phyloP scores from a whole-genome alignment of 2,113 vertebrate species.

The Amblyopsis rosae region DNA sequence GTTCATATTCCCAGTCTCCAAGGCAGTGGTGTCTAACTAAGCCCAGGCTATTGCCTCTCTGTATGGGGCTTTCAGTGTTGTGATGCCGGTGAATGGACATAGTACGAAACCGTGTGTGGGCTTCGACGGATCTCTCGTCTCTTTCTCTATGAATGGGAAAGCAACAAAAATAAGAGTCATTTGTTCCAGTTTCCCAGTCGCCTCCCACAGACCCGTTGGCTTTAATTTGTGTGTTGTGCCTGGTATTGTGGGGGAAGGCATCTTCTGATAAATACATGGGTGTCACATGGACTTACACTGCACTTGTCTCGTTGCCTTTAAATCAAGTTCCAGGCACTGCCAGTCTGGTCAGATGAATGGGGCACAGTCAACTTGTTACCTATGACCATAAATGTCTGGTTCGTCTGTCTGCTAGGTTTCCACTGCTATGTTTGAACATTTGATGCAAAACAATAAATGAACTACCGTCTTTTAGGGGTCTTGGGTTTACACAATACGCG shows the following conservation, averaged over 20 bases:
- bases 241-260: conserved; percentile 27
- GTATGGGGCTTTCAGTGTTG: conserved; percentile 34
- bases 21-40: conserved; percentile 8
- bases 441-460: too few species aligned
- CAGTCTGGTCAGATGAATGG: conserved; percentile 24
- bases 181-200: conserved; percentile 26
- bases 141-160: conserved; percentile 47
- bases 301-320: conserved; percentile 37
- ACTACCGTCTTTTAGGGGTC: too few species aligned
- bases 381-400: conserved; percentile 13
- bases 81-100: conserved; percentile 21
- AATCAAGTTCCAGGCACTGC: conserved; percentile 19
- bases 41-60: conserved; percentile 15
- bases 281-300: conserved; percentile 50
- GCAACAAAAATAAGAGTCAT: conserved; percentile 42
- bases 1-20: conserved; percentile 31
- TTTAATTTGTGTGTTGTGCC: conserved; percentile 61
- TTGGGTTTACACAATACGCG: too few species aligned
- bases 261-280: conserved; percentile 50
- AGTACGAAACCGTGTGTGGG: conserved; percentile 29
- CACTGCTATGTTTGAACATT: too few species aligned
- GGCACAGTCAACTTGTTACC: conserved; percentile 31
- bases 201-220: conserved; percentile 54
- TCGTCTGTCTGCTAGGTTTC: not conserved
- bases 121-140: conserved; percentile 39